Evolutionary conservation across 2,113 vertebrate species (phyloP).

Genomic region (Trinectes maculatus): DNA sequence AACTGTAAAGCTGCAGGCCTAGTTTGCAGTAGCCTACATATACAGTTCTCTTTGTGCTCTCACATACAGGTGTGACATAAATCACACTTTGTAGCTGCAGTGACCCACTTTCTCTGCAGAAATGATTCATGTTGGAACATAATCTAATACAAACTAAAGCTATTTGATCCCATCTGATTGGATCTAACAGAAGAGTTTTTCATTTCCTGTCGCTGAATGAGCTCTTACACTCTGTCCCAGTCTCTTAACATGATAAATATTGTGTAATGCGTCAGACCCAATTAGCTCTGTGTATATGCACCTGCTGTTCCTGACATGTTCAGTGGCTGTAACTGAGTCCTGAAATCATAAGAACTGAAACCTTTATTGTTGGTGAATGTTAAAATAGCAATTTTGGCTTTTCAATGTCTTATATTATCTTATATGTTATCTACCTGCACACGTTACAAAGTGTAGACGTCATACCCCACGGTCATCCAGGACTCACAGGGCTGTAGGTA

Average conservation of each 20-base stretch:
- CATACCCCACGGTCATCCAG: too few relatives aligned
- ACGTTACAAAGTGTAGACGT: too few relatives aligned
- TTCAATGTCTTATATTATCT: too few relatives aligned
- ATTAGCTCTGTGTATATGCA: slow-evolving; percentile 9
- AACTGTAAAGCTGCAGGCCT: too few relatives aligned
- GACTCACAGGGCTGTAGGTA: too few relatives aligned
- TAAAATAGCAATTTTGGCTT: too few relatives aligned
- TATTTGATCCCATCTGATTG: neutral
- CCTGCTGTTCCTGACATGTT: neutral
- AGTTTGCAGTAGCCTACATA: neutral
- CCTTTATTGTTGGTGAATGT: too few relatives aligned
- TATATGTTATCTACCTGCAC: too few relatives aligned
- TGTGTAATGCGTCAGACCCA: neutral
- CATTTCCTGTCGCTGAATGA: neutral
- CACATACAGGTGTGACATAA: neutral
- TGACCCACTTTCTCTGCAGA: neutral
- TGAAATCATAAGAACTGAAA: too few relatives aligned
- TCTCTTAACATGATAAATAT: neutral
- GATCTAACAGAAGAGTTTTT: neutral
- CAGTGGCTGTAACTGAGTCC: too few relatives aligned
- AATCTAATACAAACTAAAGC: too few relatives aligned
- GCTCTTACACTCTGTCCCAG: too few relatives aligned
- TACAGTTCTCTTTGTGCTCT: neutral
- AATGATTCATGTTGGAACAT: neutral
- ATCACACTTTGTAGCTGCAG: slow-evolving; percentile 2